Conservation (phyloP, 1,140 invertebrate species). For the Batillaria attramentaria region DNA sequence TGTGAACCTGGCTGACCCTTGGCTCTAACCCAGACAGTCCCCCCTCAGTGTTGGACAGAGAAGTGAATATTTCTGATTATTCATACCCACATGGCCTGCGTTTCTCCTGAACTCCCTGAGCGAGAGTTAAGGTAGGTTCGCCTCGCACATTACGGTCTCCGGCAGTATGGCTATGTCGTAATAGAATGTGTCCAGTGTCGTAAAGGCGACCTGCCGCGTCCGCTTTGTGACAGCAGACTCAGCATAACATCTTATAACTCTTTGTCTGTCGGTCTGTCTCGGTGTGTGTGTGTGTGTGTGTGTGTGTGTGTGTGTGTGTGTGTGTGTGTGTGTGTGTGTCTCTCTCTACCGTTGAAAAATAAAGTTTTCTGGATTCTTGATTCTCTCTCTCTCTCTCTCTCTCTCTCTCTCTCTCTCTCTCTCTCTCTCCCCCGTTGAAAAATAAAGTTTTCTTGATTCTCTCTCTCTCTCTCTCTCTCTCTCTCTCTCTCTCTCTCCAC, state of each 20-base stretch:
- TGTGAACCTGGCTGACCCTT: background rate
- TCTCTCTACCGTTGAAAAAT: background rate
- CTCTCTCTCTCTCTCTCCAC: background rate
- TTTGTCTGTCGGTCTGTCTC: background rate
- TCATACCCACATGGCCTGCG: too few species aligned
- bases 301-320: slow-evolving; percentile 12
- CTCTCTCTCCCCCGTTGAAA: background rate
- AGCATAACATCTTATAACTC: background rate
- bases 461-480: background rate
- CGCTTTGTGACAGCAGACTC: background rate
- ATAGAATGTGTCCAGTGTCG: background rate
- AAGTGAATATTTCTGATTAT: too few species aligned
- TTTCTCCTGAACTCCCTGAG: background rate
- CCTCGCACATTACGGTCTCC: background rate
- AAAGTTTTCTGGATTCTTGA: background rate
- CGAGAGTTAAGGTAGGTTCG: background rate
- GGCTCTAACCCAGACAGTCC: background rate
- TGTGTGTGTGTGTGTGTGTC: slow-evolving; percentile 9
- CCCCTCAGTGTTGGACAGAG: background rate
- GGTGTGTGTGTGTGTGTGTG: slow-evolving; percentile 12
- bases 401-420: too few species aligned
- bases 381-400: background rate
- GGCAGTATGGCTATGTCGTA: background rate
- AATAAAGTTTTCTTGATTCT: too few species aligned
- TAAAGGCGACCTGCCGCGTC: background rate